phyloP scores from a whole-genome alignment of 1,140 invertebrate genomes.

The Sitodiplosis mosellana region DNA sequence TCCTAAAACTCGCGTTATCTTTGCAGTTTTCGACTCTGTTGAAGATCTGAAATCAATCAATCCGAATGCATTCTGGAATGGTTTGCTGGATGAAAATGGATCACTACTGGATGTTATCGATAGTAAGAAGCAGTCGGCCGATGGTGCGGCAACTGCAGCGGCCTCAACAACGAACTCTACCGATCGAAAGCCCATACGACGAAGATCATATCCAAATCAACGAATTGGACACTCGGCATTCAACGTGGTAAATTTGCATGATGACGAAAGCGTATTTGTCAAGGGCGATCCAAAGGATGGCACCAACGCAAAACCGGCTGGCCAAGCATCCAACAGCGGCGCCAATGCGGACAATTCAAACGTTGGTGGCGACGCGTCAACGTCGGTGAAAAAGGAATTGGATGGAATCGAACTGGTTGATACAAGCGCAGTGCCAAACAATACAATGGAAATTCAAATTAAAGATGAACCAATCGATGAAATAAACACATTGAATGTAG shows the following conservation, averaged over 20 bases:
- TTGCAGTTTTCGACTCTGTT: conserved; percentile 2
- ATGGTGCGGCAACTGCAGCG: neutral
- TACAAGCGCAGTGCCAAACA: neutral
- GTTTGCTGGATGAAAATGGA: conserved; percentile 18
- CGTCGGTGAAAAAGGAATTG: neutral
- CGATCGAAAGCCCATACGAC: neutral
- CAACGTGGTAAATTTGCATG: neutral
- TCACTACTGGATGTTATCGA: conserved; percentile 18
- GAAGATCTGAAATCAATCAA: conserved; percentile 22
- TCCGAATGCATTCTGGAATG: conserved; percentile 24
- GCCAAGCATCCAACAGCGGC: conserved; percentile 4
- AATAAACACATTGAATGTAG: too few species aligned
- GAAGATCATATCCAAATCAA: neutral
- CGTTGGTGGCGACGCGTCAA: neutral
- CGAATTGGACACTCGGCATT: conserved; percentile 7
- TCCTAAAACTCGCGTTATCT: too few species aligned
- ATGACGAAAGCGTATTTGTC: conserved; percentile 14
- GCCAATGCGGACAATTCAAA: neutral
- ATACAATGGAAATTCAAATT: conserved; percentile 8
- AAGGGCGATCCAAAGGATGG: conserved; percentile 8
- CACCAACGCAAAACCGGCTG: conserved; percentile 11
- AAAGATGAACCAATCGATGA: conserved; percentile 2
- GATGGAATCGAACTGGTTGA: neutral
- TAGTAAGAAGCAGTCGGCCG: conserved; percentile 7
- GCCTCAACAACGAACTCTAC: too few species aligned